Conservation (phyloP, 2,113 vertebrate species). For the Dendropsophus ebraccatus region DNA sequence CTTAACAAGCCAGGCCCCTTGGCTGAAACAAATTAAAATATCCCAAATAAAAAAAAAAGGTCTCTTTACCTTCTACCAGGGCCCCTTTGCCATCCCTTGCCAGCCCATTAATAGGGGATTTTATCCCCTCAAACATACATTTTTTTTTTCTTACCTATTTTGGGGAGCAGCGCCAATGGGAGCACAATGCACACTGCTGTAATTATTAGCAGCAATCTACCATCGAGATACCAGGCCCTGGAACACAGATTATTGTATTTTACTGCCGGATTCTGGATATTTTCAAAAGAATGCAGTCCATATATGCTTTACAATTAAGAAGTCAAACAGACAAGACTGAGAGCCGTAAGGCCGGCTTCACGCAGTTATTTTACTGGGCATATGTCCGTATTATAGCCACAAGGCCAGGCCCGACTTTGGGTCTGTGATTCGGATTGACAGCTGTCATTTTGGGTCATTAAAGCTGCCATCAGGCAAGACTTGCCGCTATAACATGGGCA, state of each 20-base stretch:
- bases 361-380: too few species aligned
- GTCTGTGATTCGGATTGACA: too few species aligned
- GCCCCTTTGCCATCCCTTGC: conserved; percentile 60
- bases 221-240: conserved; percentile 89
- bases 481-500: too few species aligned
- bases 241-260: conserved; percentile 3
- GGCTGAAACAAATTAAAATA: conserved; percentile 66
- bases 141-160: conserved; percentile 84
- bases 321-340: too few species aligned
- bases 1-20: conserved; percentile 76
- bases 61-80: conserved; percentile 52
- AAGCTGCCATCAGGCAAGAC: too few species aligned
- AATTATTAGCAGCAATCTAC: conserved; percentile 80
- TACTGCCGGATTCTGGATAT: not conserved
- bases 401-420: too few species aligned
- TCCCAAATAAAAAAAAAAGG: conserved; percentile 60
- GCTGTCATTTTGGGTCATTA: too few species aligned
- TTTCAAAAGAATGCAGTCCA: not conserved
- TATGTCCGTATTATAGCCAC: too few species aligned
- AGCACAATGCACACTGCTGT: conserved; percentile 82
- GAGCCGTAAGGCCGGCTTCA: too few species aligned
- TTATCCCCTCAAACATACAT: not conserved
- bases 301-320: not conserved
- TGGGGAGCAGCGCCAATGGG: conserved; percentile 88
- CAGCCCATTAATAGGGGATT: conserved; percentile 63